Evolutionary conservation across 2,113 vertebrate genomes (phyloP), one percentile per base, ranked within the genome.

Genomic region (Cheilinus undulatus): DNA sequence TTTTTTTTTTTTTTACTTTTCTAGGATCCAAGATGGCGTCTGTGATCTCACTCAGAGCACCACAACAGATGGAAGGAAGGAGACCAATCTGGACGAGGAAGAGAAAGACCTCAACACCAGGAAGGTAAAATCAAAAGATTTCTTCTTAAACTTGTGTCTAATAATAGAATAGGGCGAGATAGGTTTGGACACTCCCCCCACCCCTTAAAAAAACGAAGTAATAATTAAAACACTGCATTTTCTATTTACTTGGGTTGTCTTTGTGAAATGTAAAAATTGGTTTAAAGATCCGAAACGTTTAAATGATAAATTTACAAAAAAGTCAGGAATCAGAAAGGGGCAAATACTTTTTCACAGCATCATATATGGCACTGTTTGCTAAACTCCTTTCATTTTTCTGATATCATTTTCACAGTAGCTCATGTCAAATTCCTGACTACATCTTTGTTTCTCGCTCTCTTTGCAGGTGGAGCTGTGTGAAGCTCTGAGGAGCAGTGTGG

Each of bases 381-480:
- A n/a, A n/a, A n/a, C 34, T 36, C 34, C 11, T 10, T 13, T 11
- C 34, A 3, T 10, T 52, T 10, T 60, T 38, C 19, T 17, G 12
- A 28, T 23, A 22, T 11, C 28, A 32, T 20, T 30, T 32, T 27
- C n/a, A n/a, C 43, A 58, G 17, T 14, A 40, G 27, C 15, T 7
- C 6, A 45, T 17, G 11, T 61, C 4, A 40, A 40, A 50, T 4
- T 7, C 5, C 7, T 3, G 28, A 27, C 11, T 59, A 11, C 42
- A 5, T 17, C 40, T 17, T 15, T 17, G 13, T 1, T 40, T 13
- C 15, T 34, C n/a, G 6, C 46, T 7, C 2, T 32, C 43, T 43
- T 17, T 61, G 46, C 80, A 99, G 98, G 93, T 91, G 52, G 95
- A 96, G 89, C 94, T 99, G 76, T 95, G 97, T 0, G 91, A 93